These are phyloP conservation scores for Stramonita haemastoma DNA, from an alignment of 2,888 invertebrate genomes.

Conservation along the genomic window DNA sequence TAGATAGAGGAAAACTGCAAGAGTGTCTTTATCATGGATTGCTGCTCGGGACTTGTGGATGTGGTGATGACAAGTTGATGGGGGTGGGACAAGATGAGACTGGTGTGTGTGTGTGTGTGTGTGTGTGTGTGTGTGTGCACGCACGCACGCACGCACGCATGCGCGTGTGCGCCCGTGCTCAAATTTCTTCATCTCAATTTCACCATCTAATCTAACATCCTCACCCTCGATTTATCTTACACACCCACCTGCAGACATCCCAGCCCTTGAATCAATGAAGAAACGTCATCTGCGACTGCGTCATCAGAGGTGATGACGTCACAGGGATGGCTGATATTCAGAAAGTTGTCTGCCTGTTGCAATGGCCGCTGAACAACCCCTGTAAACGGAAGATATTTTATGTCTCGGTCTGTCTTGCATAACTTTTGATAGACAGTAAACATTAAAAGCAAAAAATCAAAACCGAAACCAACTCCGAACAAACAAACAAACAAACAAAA, in stretches of 20 bases:
- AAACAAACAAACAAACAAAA: too few relatives aligned
- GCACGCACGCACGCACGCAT: neutral
- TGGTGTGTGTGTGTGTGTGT: too few relatives aligned
- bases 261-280: neutral
- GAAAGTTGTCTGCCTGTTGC: neutral
- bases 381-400: neutral
- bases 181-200: neutral
- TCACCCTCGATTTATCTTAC: neutral
- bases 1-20: too few relatives aligned
- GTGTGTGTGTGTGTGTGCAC: neutral
- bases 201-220: neutral
- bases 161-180: neutral
- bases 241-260: constrained; percentile 15
- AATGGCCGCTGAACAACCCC: neutral
- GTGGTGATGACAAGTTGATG: too few relatives aligned
- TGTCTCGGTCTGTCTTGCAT: too few relatives aligned
- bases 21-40: too few relatives aligned
- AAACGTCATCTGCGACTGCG: neutral
- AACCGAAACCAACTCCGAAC: too few relatives aligned
- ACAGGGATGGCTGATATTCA: neutral
- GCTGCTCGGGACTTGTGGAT: too few relatives aligned
- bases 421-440: too few relatives aligned
- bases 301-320: neutral
- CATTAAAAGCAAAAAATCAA: too few relatives aligned
- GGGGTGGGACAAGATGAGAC: too few relatives aligned